These are phyloP conservation scores for Cheilosia pagana DNA, from an alignment of 2,888 invertebrate genomes.

Conservation along the genomic window DNA sequence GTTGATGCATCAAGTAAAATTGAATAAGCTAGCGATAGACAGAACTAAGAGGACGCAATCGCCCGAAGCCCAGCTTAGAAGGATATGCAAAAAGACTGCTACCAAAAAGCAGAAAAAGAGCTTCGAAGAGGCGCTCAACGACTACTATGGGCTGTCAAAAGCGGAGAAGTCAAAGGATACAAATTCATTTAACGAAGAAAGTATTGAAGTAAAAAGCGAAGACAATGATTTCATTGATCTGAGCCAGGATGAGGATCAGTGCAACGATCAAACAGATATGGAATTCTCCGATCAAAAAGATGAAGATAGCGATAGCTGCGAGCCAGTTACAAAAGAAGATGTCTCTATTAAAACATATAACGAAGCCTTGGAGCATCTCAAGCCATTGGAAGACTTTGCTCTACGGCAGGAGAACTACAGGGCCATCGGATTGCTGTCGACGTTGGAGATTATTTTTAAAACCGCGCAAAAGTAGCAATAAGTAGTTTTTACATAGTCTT, in stretches of 20 bases:
- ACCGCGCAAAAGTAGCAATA: background rate
- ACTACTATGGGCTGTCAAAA: conserved; percentile 1
- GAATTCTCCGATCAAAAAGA: background rate
- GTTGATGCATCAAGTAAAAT: background rate
- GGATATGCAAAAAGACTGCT: background rate
- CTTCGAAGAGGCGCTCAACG: conserved; percentile 1
- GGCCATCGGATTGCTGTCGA: conserved; percentile 79
- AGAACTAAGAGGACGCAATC: background rate
- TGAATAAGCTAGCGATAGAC: background rate
- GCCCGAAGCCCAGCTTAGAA: background rate
- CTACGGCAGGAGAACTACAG: conserved; percentile 81
- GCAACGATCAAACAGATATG: conserved; percentile 1
- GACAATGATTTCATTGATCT: conserved; percentile 22
- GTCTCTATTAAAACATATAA: conserved; percentile 76
- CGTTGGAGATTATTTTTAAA: conserved; percentile 37
- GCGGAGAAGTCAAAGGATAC: background rate
- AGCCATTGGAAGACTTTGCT: conserved; percentile 81
- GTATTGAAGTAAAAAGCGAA: background rate
- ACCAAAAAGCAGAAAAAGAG: background rate
- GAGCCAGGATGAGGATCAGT: background rate
- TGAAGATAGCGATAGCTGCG: background rate
- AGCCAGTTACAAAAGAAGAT: background rate
- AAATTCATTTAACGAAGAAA: background rate
- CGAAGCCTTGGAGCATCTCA: conserved; percentile 80
- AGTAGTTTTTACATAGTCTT: background rate